Evolutionary conservation across 2,888 invertebrate species (phyloP).

Genomic region (Chloroclysta siterata): DNA sequence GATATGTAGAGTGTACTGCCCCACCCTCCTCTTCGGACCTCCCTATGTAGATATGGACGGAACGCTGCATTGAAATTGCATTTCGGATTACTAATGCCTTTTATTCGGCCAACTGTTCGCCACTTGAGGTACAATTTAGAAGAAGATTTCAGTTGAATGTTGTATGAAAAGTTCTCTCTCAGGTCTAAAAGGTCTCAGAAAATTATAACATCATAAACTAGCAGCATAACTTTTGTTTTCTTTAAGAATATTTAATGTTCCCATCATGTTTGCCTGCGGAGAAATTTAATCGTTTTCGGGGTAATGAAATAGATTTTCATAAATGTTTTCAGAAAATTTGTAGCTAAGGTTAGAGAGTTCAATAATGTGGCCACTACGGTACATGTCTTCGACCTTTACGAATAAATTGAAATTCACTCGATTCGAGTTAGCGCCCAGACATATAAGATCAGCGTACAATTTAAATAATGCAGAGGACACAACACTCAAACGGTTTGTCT

Average conservation of each 20-base stretch:
- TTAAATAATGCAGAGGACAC: slow-evolving; percentile 36
- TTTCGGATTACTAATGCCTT: slow-evolving; percentile 81
- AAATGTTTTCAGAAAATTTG: slow-evolving; percentile 16
- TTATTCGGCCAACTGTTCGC: slow-evolving; percentile 58
- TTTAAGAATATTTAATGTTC: slow-evolving; percentile 5
- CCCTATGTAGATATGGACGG: slow-evolving; percentile 65
- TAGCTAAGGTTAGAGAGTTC: slow-evolving; percentile 25
- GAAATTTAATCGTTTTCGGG: slow-evolving; percentile 17
- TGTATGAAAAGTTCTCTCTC: slow-evolving; percentile 6
- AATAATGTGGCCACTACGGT: slow-evolving; percentile 25
- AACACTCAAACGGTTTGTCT: slow-evolving; percentile 28
- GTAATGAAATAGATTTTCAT: slow-evolving; percentile 21
- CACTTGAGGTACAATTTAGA: slow-evolving; percentile 37
- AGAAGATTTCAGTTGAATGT: slow-evolving; percentile 22
- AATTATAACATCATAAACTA: background rate
- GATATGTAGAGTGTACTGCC: slow-evolving; percentile 69
- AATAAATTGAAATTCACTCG: slow-evolving; percentile 46
- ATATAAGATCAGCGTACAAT: slow-evolving; percentile 38
- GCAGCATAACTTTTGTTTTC: background rate
- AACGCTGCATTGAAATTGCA: slow-evolving; percentile 82
- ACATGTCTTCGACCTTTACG: slow-evolving; percentile 38
- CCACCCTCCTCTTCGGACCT: slow-evolving; percentile 72
- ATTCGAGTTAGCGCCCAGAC: slow-evolving; percentile 42
- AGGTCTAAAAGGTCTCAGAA: background rate
- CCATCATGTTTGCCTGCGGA: slow-evolving; percentile 15